Evolutionary conservation across 2,797 vertebrate genomes (phyloP), one percentile per base, ranked within the genome.

Genomic region (Sebastes nivosus): DNA sequence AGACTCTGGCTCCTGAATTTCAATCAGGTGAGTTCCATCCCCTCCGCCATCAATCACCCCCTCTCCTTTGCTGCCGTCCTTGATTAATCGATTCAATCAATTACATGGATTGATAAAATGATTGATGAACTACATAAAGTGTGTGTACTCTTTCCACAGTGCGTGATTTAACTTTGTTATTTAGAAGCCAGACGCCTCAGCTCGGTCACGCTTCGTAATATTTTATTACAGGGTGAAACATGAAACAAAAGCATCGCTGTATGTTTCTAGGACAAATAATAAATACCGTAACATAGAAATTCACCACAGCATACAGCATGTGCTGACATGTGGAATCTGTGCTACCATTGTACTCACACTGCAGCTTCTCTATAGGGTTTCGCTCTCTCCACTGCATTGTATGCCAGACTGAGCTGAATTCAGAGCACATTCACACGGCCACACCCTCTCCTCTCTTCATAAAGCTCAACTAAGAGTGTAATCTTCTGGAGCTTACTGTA

Each of bases 1-100:
- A 89, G 88, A 92, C 75, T 88, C 83, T 58, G 25, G 89, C 86
- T 88, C 80, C 77, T 86, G 94, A 93, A 95, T 95, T 91, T 88
- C 84, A 92, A 94, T 91, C 87, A 93, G 90, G 86, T 67, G 20
- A 13, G 54, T 58, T 67, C 65, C 70, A 22, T 79, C 70, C 34
- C 16, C 24, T 72, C 65, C 3, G 1, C 20, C 77, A 92, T 92
- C 87, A 77, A 93, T 93, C 93, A 90, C 69, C 18, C 24, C 72
- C 73, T 79, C 58, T 79, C 83, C 84, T 77, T 57, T 63, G 9
- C 75, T 77, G 77, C 82, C 73, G 67, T 71, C 50, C 67, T 59
- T 82, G 79, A 90, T 89, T 65, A 87, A 92, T 90, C 36, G 84
- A 83, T 90, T 75, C 54, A 70, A 89, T 92, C 90, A 93, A 83